Conservation (phyloP, 2,797 vertebrate species). For the Leucoraja ocellata region DNA sequence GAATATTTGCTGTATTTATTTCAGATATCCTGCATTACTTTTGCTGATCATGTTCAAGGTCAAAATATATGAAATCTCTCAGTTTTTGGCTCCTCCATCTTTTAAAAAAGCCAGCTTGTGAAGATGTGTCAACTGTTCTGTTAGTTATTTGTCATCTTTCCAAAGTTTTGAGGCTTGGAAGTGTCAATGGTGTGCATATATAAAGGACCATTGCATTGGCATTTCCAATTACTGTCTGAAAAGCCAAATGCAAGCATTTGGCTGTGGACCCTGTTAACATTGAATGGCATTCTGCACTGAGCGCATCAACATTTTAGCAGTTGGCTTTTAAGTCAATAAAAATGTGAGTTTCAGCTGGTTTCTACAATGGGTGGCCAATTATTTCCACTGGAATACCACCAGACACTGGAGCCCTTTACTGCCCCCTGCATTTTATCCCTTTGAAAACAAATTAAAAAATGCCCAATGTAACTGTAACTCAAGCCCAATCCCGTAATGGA, state of each 20-base stretch:
- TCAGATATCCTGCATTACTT: no score
- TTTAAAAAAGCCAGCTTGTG: neutral
- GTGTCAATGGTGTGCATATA: neutral
- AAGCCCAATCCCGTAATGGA: neutral
- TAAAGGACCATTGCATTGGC: neutral
- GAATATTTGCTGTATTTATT: no score
- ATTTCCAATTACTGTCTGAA: neutral
- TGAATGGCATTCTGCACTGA: no score
- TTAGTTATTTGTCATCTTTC: neutral
- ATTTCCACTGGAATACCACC: neutral
- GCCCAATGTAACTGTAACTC: neutral
- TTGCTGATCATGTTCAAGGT: neutral
- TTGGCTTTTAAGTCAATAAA: neutral
- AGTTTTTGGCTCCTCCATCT: neutral
- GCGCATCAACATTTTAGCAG: neutral
- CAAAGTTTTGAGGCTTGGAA: neutral
- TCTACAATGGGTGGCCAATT: neutral
- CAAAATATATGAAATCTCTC: no score
- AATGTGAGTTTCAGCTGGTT: neutral
- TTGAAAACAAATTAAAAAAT: neutral
- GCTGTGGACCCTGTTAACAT: neutral
- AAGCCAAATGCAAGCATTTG: neutral
- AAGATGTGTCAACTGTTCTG: neutral
- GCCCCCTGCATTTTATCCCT: neutral
- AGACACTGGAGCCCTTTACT: neutral